These are phyloP conservation scores for Semnornis frantzii DNA, from an alignment of 2,113 vertebrate genomes.

Conservation along the genomic window DNA sequence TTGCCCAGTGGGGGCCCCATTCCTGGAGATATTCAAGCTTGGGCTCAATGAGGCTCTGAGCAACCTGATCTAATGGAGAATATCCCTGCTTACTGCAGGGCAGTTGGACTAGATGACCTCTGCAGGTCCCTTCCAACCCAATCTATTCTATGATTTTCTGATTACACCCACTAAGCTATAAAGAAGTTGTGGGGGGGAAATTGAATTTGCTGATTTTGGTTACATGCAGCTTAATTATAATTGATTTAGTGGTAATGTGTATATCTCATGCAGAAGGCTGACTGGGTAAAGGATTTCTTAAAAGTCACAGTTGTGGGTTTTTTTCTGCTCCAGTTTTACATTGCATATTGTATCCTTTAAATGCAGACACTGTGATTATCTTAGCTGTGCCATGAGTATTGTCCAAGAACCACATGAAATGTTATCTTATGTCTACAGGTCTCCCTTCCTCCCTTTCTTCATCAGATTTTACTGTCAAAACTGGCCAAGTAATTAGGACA, in stretches of 20 bases:
- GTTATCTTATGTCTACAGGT: constrained; percentile 28
- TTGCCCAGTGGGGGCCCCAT: no score
- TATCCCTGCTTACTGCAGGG: no score
- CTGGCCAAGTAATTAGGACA: constrained; percentile 70
- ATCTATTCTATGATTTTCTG: background rate
- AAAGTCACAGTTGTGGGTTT: background rate
- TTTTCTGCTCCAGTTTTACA: background rate
- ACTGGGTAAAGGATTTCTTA: background rate
- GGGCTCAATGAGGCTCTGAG: no score
- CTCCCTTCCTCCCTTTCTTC: background rate
- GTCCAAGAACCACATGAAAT: background rate
- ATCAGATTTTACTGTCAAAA: constrained; percentile 64
- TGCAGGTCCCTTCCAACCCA: background rate
- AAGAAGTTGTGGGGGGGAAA: background rate
- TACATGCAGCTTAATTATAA: constrained; percentile 7
- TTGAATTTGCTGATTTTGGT: constrained; percentile 38
- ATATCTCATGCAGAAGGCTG: background rate
- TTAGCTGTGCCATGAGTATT: background rate
- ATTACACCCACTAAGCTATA: background rate
- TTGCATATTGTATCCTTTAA: background rate
- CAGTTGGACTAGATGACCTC: no score
- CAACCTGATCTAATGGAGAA: no score
- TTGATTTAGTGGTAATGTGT: constrained; percentile 30
- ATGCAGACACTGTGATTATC: background rate
- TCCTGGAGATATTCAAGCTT: no score